These are phyloP conservation scores for Pseudomyrmex gracilis DNA, from an alignment of 1,140 invertebrate species.

Conservation along the genomic window DNA sequence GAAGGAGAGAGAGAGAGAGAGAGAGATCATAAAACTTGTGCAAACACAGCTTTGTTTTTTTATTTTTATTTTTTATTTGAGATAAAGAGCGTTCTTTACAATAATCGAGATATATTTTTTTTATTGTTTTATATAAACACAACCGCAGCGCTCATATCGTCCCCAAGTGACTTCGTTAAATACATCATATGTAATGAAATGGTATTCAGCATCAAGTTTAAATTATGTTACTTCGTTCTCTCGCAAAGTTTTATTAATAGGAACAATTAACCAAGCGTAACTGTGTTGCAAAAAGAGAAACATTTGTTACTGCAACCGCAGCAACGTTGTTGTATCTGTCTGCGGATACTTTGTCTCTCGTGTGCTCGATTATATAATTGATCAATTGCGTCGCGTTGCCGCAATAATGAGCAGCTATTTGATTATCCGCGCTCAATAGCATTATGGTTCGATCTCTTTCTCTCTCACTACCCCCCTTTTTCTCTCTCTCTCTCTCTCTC, in stretches of 20 bases:
- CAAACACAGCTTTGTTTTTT: not conserved
- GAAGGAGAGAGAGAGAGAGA: too few species aligned
- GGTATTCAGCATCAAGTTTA: constrained; percentile 2
- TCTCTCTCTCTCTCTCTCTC: too few species aligned
- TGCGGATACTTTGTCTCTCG: constrained; percentile 72
- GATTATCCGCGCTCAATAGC: constrained; percentile 62
- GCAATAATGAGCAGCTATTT: constrained; percentile 71
- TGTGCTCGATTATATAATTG: constrained; percentile 70
- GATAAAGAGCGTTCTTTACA: not conserved
- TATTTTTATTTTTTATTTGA: too few species aligned
- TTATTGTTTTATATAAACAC: not conserved
- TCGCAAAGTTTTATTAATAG: constrained; percentile 54
- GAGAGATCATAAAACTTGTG: not conserved
- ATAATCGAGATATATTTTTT: constrained; percentile 21
- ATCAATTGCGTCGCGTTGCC: constrained; percentile 68
- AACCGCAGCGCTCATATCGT: not conserved
- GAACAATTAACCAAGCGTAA: constrained; percentile 20
- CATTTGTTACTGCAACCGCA: constrained; percentile 51
- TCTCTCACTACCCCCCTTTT: too few species aligned
- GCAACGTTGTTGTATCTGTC: constrained; percentile 37
- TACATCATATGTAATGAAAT: constrained; percentile 22
- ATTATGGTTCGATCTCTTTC: not conserved
- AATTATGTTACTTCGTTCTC: constrained; percentile 38
- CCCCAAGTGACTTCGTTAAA: not conserved
- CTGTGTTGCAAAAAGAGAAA: constrained; percentile 26